Evolutionary conservation across 1,140 invertebrate genomes (phyloP).

Genomic region (Trichonephila inaurata): DNA sequence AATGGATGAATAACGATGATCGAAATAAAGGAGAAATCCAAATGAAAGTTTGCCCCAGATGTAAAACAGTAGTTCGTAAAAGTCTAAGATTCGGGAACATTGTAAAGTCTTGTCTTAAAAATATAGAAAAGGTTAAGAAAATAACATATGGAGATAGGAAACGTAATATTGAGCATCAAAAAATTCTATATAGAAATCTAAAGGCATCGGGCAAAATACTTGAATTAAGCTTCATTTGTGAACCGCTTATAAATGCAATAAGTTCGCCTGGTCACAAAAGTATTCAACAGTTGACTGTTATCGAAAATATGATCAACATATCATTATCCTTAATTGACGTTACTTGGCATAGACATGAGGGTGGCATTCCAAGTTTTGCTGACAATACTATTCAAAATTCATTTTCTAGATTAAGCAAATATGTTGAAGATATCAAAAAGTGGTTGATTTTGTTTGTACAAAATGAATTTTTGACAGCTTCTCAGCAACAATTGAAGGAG

Average conservation of each 20-base stretch:
- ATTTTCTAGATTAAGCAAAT: neutral
- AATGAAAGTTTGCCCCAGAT: slow-evolving; percentile 85
- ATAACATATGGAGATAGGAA: slow-evolving; percentile 78
- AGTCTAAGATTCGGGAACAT: slow-evolving; percentile 84
- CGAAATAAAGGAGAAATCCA: slow-evolving; percentile 80
- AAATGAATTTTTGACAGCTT: slow-evolving; percentile 48
- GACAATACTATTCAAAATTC: neutral
- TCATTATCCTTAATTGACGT: neutral
- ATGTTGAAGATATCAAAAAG: slow-evolving; percentile 17
- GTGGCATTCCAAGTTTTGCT: neutral
- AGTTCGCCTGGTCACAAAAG: slow-evolving; percentile 21
- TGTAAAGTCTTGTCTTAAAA: slow-evolving; percentile 83
- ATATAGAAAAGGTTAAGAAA: slow-evolving; percentile 84
- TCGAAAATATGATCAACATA: slow-evolving; percentile 67
- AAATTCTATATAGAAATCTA: neutral
- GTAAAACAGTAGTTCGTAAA: slow-evolving; percentile 84
- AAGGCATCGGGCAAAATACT: neutral
- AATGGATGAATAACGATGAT: slow-evolving; percentile 81
- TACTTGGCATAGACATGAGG: neutral
- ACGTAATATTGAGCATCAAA: slow-evolving; percentile 2
- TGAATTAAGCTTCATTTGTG: neutral
- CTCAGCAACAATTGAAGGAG: slow-evolving; percentile 59
- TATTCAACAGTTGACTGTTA: slow-evolving; percentile 45
- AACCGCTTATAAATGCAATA: neutral
- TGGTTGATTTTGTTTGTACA: slow-evolving; percentile 43